Percentiles rank a stretch among this genome's conserved stretches.
Conservation (phyloP, 2,888 invertebrate genomes). For the Cephus nigrinus region DNA sequence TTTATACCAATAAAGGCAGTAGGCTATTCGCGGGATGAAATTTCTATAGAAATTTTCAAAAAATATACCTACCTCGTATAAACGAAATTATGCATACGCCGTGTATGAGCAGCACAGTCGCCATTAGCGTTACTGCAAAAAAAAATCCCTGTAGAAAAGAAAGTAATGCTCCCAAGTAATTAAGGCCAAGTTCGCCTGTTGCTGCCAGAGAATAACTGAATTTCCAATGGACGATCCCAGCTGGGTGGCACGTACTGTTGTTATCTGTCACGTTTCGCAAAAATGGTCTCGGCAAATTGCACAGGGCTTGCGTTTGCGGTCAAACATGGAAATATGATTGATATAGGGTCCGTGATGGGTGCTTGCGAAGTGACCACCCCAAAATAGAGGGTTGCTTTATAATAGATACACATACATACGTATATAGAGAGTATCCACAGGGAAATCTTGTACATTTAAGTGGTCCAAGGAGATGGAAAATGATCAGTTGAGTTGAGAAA, state of each 20-base stretch:
- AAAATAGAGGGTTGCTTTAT: background rate
- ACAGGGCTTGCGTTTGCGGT: background rate
- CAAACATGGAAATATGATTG: background rate
- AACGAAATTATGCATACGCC: background rate
- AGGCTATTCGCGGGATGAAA: background rate
- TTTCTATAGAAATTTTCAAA: too few relatives aligned
- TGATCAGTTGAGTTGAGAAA: background rate
- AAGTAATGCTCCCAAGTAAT: background rate
- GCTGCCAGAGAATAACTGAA: background rate
- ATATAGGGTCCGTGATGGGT: background rate
- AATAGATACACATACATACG: background rate
- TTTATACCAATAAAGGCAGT: background rate
- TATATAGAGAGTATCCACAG: background rate
- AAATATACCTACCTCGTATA: too few relatives aligned
- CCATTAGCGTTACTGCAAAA: background rate
- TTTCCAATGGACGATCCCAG: background rate
- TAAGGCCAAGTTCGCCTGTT: background rate
- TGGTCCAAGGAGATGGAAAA: background rate
- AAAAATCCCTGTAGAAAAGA: background rate
- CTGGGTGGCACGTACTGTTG: background rate
- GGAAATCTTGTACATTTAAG: background rate
- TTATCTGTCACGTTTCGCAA: background rate
- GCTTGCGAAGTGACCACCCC: background rate
- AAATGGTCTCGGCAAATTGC: background rate
- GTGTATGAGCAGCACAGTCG: background rate